Percentiles rank a stretch among this genome's conserved stretches.
Evolutionary conservation across 2,797 vertebrate species (phyloP).

Genomic region (Tadarida brasiliensis): DNA sequence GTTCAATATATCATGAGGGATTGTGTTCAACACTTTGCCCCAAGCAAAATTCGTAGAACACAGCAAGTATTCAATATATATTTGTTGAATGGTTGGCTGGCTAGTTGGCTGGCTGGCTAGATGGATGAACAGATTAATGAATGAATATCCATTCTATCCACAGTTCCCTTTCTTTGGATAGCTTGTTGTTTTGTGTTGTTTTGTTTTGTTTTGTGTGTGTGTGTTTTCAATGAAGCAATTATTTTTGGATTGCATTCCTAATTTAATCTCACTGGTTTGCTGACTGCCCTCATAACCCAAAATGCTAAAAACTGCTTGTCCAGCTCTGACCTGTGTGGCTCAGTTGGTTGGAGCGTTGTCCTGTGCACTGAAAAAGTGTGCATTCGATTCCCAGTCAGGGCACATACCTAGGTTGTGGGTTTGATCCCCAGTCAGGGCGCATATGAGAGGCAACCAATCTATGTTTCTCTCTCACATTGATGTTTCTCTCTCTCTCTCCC

Average conservation of each 20-base stretch:
- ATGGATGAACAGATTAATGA: not conserved
- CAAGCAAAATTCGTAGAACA: conserved; percentile 35
- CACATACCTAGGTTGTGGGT: not conserved
- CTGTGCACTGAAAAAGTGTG: not conserved
- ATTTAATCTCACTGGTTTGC: conserved; percentile 24
- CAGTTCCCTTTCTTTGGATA: not conserved
- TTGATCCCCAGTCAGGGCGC: not conserved
- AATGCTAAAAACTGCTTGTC: not conserved
- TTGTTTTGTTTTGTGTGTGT: not conserved
- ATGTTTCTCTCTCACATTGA: not conserved
- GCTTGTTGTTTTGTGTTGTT: not conserved
- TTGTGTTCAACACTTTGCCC: conserved; percentile 38
- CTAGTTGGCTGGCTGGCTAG: not conserved
- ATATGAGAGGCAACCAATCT: not conserved
- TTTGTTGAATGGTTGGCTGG: not conserved
- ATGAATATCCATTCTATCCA: not conserved
- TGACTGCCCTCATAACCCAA: not conserved
- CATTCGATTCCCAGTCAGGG: not conserved
- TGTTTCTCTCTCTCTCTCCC: not conserved
- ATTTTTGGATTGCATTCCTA: not conserved
- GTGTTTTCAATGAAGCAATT: conserved; percentile 20
- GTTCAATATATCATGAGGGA: not conserved
- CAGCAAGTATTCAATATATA: not conserved
- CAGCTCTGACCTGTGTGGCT: not conserved
- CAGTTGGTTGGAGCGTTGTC: not conserved